These are phyloP conservation scores for Rutpela maculata DNA, from an alignment of 2,888 invertebrate species.

Conservation along the genomic window DNA sequence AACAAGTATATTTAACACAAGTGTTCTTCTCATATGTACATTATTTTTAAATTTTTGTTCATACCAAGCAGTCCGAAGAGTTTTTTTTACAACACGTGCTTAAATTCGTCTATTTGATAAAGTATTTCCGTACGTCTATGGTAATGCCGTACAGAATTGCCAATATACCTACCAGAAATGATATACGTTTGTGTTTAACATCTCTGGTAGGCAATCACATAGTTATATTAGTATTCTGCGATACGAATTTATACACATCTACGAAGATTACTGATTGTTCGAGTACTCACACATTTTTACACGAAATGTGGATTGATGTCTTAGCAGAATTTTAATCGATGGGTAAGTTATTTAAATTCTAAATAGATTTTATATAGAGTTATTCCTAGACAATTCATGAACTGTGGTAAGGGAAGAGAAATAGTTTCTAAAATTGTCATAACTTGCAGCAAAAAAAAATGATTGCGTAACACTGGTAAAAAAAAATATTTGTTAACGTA, in stretches of 20 bases:
- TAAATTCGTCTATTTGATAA: background rate
- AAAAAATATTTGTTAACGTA: no score
- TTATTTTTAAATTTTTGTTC: no score
- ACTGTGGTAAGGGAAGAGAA: background rate
- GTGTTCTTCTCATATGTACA: no score
- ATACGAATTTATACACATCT: conserved; percentile 3
- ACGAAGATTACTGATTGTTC: background rate
- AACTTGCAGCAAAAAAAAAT: no score
- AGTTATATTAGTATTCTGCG: conserved; percentile 7
- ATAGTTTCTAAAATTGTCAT: no score
- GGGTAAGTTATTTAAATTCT: background rate
- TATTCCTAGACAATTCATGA: background rate
- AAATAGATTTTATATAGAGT: background rate
- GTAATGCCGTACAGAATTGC: conserved; percentile 7
- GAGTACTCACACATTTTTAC: conserved; percentile 3
- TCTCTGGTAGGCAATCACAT: conserved; percentile 7
- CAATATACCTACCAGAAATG: conserved; percentile 7
- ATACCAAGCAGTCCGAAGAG: no score
- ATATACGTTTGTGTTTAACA: background rate
- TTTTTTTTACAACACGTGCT: background rate
- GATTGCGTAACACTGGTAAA: no score
- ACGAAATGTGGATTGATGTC: conserved; percentile 4
- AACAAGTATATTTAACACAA: no score
- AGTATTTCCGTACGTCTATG: background rate
- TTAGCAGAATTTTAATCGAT: background rate